Percentiles rank a stretch among this genome's conserved stretches.
Evolutionary conservation across 2,797 vertebrate species (phyloP).

Genomic region (Rhabdomys pumilio): DNA sequence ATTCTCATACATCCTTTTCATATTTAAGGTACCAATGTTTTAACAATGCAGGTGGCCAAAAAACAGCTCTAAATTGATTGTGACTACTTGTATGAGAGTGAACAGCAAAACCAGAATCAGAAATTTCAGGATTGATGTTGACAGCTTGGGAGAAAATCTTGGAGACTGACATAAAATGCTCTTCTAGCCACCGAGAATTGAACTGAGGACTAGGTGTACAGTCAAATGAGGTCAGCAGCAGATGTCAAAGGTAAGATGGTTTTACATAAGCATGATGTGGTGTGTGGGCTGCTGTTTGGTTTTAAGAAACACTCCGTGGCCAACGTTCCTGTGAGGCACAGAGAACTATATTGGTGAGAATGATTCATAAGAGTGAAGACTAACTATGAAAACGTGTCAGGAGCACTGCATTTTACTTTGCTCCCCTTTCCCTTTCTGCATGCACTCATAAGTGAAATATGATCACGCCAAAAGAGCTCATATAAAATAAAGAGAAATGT

Average conservation of each 20-base stretch:
- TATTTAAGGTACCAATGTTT: constrained; percentile 43
- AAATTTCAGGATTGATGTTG: constrained; percentile 16
- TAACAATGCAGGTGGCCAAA: background rate
- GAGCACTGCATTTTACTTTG: constrained; percentile 58
- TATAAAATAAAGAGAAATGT: background rate
- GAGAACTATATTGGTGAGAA: constrained; percentile 32
- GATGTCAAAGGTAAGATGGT: background rate
- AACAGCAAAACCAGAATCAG: constrained; percentile 48
- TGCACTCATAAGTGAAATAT: background rate
- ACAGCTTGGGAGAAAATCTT: background rate
- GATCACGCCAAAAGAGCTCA: background rate
- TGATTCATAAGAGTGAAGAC: constrained; percentile 35
- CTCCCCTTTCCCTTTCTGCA: constrained; percentile 33
- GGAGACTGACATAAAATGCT: background rate
- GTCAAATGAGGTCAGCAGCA: background rate
- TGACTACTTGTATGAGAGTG: background rate
- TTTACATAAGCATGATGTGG: constrained; percentile 22
- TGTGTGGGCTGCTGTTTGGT: constrained; percentile 15
- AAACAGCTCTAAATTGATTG: background rate
- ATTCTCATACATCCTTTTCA: constrained; percentile 53
- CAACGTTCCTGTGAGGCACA: background rate
- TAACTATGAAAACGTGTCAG: constrained; percentile 57
- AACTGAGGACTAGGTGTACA: background rate
- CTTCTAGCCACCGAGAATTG: constrained; percentile 9
- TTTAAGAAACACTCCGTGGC: constrained; percentile 27